Evolutionary conservation across 2,113 vertebrate genomes (phyloP), one percentile per base, ranked within the genome.

Genomic region (Leiothrix lutea): DNA sequence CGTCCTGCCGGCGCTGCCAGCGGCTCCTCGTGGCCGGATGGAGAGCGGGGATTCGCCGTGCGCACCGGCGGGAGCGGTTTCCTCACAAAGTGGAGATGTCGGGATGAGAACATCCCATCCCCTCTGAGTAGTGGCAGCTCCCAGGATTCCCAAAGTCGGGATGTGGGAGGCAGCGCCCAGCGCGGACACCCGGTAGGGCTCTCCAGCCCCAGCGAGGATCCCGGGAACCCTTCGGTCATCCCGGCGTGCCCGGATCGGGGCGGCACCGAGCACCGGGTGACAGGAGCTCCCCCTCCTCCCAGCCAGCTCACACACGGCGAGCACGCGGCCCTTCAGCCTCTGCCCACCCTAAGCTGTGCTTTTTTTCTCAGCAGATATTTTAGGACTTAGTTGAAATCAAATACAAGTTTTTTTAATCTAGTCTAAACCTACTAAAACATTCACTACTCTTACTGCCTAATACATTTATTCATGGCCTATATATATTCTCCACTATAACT

Each of bases 381-480:
- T 95, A 97, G 95, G 93, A 94, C 29, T 95, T 94, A 57, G 90
- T 58, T 87, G 84, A 95, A 97, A 97, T 86, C 89, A 94, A 97
- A 90, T 82, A 75, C 45, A 78, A 90, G 64, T 77, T 88, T 85
- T 80, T 88, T 92, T 89, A 77, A 92, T 58, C 73, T 95, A 97
- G 89, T 97, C 87, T 77, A 97, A 97, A 97, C 91, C 88, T 97
- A 93, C 93, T 94, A 97, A 97, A 98, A 97, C 94, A 96, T 97
- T 97, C 93, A 97, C 97, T 88, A 88, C 91, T 82, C 84, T 84
- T 90, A 78, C 94, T 88, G 92, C 91, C 94, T 98, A 96, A 97
- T 97, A 40, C 92, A 97, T 97, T 97, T 97, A 97, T 97, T 98
- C 96, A 97, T 96, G 92, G 85, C 82, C 83, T 97, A 86, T 96